Evolutionary conservation across 2,113 vertebrate species (phyloP).

Genomic region (Haplochromis vanheusdeni): DNA sequence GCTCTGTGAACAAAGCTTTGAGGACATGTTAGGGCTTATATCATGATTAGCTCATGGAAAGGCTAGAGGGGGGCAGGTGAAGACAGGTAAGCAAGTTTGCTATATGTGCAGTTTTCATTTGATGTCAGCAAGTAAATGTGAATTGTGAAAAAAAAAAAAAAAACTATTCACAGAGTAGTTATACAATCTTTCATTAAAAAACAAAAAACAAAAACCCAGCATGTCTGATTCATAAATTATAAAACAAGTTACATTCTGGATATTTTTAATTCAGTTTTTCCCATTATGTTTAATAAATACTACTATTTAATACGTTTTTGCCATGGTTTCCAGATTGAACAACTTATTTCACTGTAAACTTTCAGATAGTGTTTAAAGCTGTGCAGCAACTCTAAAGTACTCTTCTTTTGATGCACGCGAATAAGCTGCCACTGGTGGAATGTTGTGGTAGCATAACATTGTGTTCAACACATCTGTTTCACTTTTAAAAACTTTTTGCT

Average conservation of each 20-base stretch:
- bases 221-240: not conserved
- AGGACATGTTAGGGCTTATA: not conserved
- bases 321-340: not conserved
- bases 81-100: not conserved
- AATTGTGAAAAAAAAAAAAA: not conserved
- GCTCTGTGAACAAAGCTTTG: not conserved
- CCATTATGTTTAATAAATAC: not conserved
- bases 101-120: not conserved
- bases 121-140: not conserved
- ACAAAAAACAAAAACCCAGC: not conserved
- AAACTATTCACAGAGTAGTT: too few relatives aligned
- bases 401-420: not conserved
- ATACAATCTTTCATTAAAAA: not conserved
- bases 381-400: not conserved
- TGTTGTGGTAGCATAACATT: not conserved
- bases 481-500: not conserved
- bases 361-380: not conserved
- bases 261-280: not conserved
- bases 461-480: not conserved
- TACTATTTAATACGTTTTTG: not conserved
- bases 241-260: not conserved
- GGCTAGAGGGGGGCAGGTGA: not conserved
- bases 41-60: not conserved
- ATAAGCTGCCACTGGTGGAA: not conserved
- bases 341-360: not conserved